phyloP scores from a whole-genome alignment of 2,888 invertebrate genomes.

The Diaphora mendica region DNA sequence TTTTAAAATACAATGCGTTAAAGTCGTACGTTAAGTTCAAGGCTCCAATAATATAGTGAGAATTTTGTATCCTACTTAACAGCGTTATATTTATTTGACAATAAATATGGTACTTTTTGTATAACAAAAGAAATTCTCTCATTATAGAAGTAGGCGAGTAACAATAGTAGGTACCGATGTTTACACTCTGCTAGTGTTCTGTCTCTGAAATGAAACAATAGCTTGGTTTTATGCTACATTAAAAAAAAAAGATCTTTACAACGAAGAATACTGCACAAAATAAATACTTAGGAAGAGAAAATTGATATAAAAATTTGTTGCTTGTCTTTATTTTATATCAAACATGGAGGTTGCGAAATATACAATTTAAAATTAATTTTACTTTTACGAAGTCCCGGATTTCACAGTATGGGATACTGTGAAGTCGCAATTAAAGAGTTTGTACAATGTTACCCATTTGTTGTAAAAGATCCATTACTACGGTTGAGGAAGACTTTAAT shows the following conservation, averaged over 20 bases:
- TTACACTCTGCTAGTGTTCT: slow-evolving; percentile 1
- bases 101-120: slow-evolving; percentile 33
- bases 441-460: not conserved
- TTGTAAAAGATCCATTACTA: not conserved
- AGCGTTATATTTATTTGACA: slow-evolving; percentile 37
- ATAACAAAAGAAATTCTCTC: slow-evolving; percentile 53
- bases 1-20: not conserved
- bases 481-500: not conserved
- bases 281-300: not conserved
- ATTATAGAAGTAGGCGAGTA: slow-evolving; percentile 52
- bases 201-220: slow-evolving; percentile 25
- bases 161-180: slow-evolving; percentile 38
- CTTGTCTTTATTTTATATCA: not conserved
- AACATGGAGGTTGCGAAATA: not conserved
- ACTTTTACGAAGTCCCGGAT: not conserved
- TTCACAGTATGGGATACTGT: not conserved
- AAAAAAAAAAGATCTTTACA: slow-evolving; percentile 45
- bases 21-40: not conserved
- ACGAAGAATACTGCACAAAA: not conserved
- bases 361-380: not conserved
- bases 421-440: not conserved
- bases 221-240: slow-evolving; percentile 47
- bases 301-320: not conserved
- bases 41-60: slow-evolving; percentile 23
- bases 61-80: slow-evolving; percentile 30